phyloP scores from a whole-genome alignment of 2,113 vertebrate genomes.

The Neofelis nebulosa region DNA sequence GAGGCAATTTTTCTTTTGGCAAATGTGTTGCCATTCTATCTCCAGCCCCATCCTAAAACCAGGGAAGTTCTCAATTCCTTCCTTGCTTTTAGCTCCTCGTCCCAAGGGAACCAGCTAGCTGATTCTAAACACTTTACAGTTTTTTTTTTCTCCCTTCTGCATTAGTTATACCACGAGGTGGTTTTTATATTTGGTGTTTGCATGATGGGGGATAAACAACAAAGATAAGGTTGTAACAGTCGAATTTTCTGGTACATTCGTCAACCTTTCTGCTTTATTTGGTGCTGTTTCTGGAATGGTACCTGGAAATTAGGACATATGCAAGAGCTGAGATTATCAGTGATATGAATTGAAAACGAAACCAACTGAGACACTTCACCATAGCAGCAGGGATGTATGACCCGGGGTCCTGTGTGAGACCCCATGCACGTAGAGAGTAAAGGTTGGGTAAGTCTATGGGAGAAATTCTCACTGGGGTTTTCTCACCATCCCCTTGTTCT shows the following conservation, averaged over 20 bases:
- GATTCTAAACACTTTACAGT: not conserved
- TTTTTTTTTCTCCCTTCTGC: not conserved
- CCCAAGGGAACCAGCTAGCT: not conserved
- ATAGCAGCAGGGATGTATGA: not conserved
- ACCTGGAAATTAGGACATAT: conserved; percentile 68
- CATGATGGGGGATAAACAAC: not conserved
- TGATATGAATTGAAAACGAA: conserved; percentile 59
- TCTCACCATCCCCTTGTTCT: conserved; percentile 38
- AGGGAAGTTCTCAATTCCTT: not conserved
- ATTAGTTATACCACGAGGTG: not conserved
- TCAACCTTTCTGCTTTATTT: conserved; percentile 66
- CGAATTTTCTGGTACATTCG: conserved; percentile 71
- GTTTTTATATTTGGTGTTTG: not conserved
- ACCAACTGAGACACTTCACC: conserved; percentile 45
- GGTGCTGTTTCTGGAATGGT: conserved; percentile 50
- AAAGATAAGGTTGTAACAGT: not conserved
- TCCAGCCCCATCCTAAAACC: not conserved
- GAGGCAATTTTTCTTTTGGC: conserved; percentile 16
- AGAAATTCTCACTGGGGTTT: conserved; percentile 69
- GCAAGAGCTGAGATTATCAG: conserved; percentile 60
- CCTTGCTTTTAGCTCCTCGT: not conserved
- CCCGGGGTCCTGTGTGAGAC: conserved; percentile 21
- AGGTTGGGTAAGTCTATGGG: conserved; percentile 52
- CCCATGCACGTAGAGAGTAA: not conserved
- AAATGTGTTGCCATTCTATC: not conserved